Percentiles rank a stretch among this genome's conserved stretches.
Conservation (phyloP, 23 tunicate species). For the Clavelina lepadiformis region DNA sequence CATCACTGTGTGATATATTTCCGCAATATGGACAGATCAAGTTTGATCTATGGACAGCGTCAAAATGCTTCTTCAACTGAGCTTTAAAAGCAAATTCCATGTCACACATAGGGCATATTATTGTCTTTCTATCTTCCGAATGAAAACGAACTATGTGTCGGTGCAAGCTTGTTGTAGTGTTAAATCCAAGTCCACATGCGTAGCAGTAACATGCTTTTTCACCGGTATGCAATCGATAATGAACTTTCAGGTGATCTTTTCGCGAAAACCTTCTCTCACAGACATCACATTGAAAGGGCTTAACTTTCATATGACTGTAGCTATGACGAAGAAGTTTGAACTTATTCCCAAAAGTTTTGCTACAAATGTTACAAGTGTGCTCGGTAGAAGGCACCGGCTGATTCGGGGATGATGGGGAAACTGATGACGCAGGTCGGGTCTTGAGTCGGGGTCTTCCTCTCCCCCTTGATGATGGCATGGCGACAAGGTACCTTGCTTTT, state of each 20-base stretch:
- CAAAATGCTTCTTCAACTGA: constrained; percentile 42
- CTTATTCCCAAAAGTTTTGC: constrained; percentile 24
- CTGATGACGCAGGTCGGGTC: background rate
- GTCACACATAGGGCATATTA: constrained; percentile 29
- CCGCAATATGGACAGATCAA: constrained; percentile 38
- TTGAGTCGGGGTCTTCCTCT: background rate
- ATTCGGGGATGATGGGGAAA: too few relatives aligned
- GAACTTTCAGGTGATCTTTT: constrained; percentile 56
- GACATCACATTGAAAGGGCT: constrained; percentile 44
- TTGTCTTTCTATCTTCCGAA: constrained; percentile 14
- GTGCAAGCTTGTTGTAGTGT: constrained; percentile 17
- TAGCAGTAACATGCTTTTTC: constrained; percentile 30
- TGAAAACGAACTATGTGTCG: constrained; percentile 32
- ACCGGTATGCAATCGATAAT: constrained; percentile 39
- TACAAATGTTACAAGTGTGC: constrained; percentile 24
- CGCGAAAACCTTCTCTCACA: constrained; percentile 44
- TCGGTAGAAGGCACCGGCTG: too few relatives aligned
- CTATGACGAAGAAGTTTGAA: constrained; percentile 41
- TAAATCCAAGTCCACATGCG: constrained; percentile 37
- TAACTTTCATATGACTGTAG: constrained; percentile 35
- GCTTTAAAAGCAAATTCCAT: constrained; percentile 32
- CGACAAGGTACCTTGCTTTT: constrained; percentile 11
- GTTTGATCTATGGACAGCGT: constrained; percentile 17
- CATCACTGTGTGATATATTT: constrained; percentile 22
- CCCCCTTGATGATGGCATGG: constrained; percentile 14